Conservation (phyloP, 2,113 vertebrate genomes). For the Spheniscus mendiculus region DNA sequence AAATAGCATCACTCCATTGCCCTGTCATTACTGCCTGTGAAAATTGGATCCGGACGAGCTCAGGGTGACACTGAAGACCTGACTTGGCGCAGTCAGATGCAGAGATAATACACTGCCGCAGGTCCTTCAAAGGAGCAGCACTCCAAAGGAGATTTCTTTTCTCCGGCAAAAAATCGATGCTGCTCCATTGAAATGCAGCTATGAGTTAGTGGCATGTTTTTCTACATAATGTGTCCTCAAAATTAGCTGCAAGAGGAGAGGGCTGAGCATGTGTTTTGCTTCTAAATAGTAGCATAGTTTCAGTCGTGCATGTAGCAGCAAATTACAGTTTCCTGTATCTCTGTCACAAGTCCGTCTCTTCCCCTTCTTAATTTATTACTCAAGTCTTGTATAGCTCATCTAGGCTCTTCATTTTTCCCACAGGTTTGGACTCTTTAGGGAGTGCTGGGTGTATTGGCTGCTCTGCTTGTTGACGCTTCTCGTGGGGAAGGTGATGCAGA, state of each 20-base stretch:
- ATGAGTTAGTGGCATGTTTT: neutral
- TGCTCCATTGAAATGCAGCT: neutral
- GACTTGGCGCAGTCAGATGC: neutral
- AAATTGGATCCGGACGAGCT: neutral
- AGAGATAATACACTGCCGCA: neutral
- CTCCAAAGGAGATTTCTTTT: neutral
- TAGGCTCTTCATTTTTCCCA: neutral
- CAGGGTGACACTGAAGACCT: neutral
- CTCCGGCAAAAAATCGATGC: neutral
- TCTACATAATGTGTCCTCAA: neutral
- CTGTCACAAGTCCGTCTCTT: neutral
- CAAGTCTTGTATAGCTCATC: neutral
- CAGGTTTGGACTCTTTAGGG: neutral
- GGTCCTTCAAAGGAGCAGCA: neutral
- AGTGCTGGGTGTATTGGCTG: fast-evolving
- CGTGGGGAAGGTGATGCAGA: neutral
- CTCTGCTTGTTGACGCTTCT: fast-evolving
- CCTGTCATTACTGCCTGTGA: neutral
- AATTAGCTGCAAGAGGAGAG: neutral
- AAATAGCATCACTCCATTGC: neutral
- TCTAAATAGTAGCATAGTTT: neutral
- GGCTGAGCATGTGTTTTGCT: neutral
- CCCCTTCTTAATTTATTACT: too few species aligned
- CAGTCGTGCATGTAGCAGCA: fast-evolving
- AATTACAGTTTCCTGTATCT: neutral